Evolutionary conservation across 2,797 vertebrate species (phyloP), one percentile per base, ranked within the genome.

Genomic region (Australoheros facetus): DNA sequence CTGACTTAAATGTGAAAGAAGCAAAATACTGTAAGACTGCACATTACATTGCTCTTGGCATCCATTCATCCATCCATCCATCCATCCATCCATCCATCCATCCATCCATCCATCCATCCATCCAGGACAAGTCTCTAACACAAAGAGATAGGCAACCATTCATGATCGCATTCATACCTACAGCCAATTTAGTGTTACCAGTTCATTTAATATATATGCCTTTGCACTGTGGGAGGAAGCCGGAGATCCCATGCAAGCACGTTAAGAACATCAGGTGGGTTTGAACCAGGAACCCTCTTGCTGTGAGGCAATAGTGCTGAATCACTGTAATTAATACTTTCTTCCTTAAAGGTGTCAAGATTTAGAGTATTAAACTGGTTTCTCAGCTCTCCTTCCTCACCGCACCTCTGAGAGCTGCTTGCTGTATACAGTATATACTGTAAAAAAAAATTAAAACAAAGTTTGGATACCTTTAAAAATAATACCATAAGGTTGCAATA

Each of bases 271-370:
- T 48, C 39, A 17, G 21, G 39, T 48, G 9, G 17, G 26, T 28
- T 3, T 0, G 0, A 26, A 23, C 39, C 19, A 45, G 14, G 60
- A 64, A 64, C 26, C 8, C 1, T 45, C 39, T 17, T 45, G 0
- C 42, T 45, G 42, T 64, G 60, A 64, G 39, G 39, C 39, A 42
- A 42, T 3, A 42, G 21, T 17, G 60, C 14, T 64, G 17, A 64
- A 45, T 9, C 60, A 45, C 60, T 19, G 60, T 3, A 42, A 42
- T 26, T 1, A 64, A 64, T 45, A 28, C 62, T 45, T 48, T 66
- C 23, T 28, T 28, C 14, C 9, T 45, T 45, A 66, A 28, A 48
- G 1, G 39, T 66, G 39, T 48, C 21, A 28, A 45, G 37, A 42
- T 42, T 42, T 42, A 42, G 39, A 42, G 39, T 14, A 42, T 13